A percentile compares a stretch with the other conserved stretches of the same genome.
Evolutionary conservation across 2,113 vertebrate species (phyloP).

Genomic region (Forbesichthys agassizii): DNA sequence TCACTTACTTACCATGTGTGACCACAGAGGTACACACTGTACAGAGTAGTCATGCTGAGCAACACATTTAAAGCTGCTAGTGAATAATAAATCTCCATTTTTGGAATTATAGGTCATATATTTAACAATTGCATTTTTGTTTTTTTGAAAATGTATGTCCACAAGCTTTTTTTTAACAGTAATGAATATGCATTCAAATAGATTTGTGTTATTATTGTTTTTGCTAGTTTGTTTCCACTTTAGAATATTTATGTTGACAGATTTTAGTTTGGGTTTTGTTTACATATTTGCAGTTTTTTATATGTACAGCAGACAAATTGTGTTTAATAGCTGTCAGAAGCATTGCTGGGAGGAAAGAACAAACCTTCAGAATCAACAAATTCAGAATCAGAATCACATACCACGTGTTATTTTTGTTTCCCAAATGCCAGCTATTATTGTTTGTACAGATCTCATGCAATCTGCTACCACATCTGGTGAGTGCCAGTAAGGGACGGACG

Average conservation of each 20-base stretch:
- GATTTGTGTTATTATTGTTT: conserved; percentile 10
- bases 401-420: conserved; percentile 37
- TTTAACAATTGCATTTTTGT: background rate
- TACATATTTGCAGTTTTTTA: conserved; percentile 17
- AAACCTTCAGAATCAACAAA: conserved; percentile 12
- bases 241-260: conserved; percentile 1
- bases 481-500: background rate
- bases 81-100: conserved; percentile 7
- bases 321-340: conserved; percentile 17
- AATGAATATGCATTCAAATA: conserved; percentile 18
- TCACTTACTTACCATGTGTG: background rate
- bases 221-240: too few species aligned
- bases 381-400: conserved; percentile 25
- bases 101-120: background rate
- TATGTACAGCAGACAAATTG: conserved; percentile 11
- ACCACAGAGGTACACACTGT: conserved; percentile 12
- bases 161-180: conserved; percentile 7
- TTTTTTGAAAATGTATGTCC: background rate
- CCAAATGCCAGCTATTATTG: conserved; percentile 29
- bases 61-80: conserved; percentile 13
- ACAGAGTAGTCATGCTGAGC: background rate
- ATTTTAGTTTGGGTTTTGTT: background rate
- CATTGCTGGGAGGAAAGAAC: conserved; percentile 16
- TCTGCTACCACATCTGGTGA: conserved; percentile 48
- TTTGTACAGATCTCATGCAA: conserved; percentile 32